phyloP scores from a whole-genome alignment of 1,140 invertebrate species.

The Cydia splendana region DNA sequence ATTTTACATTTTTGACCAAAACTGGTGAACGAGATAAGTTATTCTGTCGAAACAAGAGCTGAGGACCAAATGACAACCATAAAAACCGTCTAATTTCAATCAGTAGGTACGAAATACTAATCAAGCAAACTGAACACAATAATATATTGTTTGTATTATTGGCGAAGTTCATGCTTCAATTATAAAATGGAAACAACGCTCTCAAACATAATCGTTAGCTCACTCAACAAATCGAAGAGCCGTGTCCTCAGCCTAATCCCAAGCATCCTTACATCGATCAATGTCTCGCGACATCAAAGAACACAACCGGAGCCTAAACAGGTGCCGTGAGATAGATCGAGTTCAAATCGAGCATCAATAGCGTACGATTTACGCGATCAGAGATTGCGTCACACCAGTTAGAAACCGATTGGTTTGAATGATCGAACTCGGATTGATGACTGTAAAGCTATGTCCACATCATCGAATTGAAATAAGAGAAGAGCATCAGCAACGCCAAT shows the following conservation, averaged over 20 bases:
- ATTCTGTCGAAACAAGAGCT: no score
- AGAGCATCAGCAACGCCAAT: background rate
- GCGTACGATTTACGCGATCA: constrained; percentile 49
- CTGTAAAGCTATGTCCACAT: background rate
- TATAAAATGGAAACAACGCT: background rate
- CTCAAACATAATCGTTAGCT: constrained; percentile 6
- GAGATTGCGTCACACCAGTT: constrained; percentile 43
- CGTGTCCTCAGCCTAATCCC: background rate
- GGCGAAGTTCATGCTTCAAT: background rate
- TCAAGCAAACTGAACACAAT: background rate
- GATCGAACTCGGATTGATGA: constrained; percentile 10
- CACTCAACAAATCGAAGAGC: constrained; percentile 18
- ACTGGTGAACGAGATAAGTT: no score
- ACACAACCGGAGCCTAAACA: constrained; percentile 52
- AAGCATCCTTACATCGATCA: constrained; percentile 51
- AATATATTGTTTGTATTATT: background rate
- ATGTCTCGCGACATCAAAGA: constrained; percentile 55
- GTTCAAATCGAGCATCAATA: constrained; percentile 56
- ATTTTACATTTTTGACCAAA: no score
- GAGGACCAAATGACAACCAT: no score
- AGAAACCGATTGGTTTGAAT: constrained; percentile 24
- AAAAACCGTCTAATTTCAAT: no score
- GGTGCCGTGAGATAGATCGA: constrained; percentile 60
- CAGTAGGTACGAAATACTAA: no score
- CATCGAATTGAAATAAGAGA: background rate